Conservation (phyloP, 2,888 invertebrate genomes). For the Anagyrus pseudococci region DNA sequence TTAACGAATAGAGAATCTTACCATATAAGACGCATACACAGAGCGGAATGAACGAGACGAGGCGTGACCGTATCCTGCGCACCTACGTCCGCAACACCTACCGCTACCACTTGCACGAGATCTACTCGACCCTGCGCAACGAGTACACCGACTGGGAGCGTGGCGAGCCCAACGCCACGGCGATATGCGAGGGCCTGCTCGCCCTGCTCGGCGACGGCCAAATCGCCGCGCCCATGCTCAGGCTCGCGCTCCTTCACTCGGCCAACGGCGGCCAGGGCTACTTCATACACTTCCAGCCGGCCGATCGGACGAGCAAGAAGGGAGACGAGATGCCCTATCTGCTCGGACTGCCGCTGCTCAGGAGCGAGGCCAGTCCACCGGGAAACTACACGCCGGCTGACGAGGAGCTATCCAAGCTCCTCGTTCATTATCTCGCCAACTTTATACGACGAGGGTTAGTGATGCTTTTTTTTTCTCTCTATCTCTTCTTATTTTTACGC, state of each 20-base stretch:
- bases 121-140: constrained; percentile 90
- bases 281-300: constrained; percentile 88
- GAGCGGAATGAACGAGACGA: constrained; percentile 90
- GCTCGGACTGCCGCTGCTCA: constrained; percentile 79
- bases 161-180: constrained; percentile 78
- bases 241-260: constrained; percentile 82
- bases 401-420: constrained; percentile 76
- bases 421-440: constrained; percentile 86
- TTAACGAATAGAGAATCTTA: background rate
- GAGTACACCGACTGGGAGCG: constrained; percentile 97
- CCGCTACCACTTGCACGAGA: constrained; percentile 93
- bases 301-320: constrained; percentile 78
- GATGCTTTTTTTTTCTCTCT: background rate
- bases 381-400: constrained; percentile 83
- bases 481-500: background rate
- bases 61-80: constrained; percentile 84
- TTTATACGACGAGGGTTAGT: constrained; percentile 87
- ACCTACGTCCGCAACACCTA: constrained; percentile 94
- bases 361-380: constrained; percentile 67
- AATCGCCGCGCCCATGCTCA: constrained; percentile 83
- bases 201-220: constrained; percentile 89
- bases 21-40: constrained; percentile 58
- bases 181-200: constrained; percentile 81
- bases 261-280: constrained; percentile 80
- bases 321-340: constrained; percentile 89